These are phyloP conservation scores for Eubasilissa splendida DNA, from an alignment of 2,888 invertebrate genomes.

Conservation along the genomic window DNA sequence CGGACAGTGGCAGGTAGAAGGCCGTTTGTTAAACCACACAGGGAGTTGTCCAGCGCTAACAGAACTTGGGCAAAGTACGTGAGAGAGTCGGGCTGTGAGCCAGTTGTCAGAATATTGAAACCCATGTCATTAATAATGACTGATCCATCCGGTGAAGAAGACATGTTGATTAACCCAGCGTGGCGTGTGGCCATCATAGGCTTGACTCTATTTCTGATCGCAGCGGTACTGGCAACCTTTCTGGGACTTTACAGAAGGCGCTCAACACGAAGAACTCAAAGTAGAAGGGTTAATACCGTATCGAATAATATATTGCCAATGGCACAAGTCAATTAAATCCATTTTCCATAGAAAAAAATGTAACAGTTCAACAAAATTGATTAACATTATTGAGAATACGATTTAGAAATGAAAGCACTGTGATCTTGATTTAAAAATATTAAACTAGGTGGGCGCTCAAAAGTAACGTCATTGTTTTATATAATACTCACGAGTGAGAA, in stretches of 20 bases:
- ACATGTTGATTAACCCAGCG: slow-evolving; percentile 60
- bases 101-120: slow-evolving; percentile 69
- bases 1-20: slow-evolving; percentile 73
- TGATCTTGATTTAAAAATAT: too few relatives aligned
- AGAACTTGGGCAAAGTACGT: slow-evolving; percentile 84
- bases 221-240: slow-evolving; percentile 62
- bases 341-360: neutral
- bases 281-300: neutral
- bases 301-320: neutral
- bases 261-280: slow-evolving; percentile 57
- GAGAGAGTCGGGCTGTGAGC: slow-evolving; percentile 77
- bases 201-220: slow-evolving; percentile 66
- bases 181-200: slow-evolving; percentile 65
- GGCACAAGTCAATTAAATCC: neutral
- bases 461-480: too few relatives aligned
- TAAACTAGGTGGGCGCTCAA: too few relatives aligned
- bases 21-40: slow-evolving; percentile 73
- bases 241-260: slow-evolving; percentile 65
- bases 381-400: too few relatives aligned
- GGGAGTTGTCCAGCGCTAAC: slow-evolving; percentile 74
- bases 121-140: slow-evolving; percentile 64
- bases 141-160: slow-evolving; percentile 59
- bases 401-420: too few relatives aligned
- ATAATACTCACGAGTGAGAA: too few relatives aligned
- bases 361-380: too few relatives aligned